phyloP scores from a whole-genome alignment of 2,888 invertebrate genomes.

The Adelphocoris suturalis region DNA sequence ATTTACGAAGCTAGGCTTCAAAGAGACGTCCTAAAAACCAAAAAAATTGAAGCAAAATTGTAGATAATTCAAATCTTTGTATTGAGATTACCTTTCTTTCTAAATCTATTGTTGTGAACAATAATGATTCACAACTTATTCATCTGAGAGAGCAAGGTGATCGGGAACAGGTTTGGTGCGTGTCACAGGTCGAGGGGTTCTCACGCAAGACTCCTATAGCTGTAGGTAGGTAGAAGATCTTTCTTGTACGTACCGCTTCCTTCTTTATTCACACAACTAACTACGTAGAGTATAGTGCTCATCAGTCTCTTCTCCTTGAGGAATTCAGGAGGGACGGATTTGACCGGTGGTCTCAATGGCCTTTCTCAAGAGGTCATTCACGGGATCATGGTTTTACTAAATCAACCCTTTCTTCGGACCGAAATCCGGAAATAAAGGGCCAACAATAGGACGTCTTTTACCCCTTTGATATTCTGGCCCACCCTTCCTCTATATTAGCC shows the following conservation, averaged over 20 bases:
- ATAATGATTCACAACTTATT: no score
- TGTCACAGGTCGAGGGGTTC: slow-evolving; percentile 63
- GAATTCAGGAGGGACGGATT: not conserved
- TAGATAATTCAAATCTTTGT: no score
- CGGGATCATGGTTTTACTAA: slow-evolving; percentile 61
- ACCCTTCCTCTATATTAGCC: not conserved
- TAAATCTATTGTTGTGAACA: no score
- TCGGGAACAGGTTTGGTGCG: slow-evolving; percentile 40
- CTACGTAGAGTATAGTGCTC: not conserved
- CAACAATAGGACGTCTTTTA: not conserved
- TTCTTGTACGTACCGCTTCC: not conserved
- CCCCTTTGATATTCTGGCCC: not conserved
- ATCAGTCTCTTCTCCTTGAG: not conserved
- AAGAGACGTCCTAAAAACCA: no score
- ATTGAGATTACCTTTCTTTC: no score
- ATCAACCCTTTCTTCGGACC: slow-evolving; percentile 47
- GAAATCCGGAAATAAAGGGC: not conserved
- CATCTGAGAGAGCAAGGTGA: not conserved
- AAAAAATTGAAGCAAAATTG: no score
- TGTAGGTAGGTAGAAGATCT: no score
- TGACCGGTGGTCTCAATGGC: slow-evolving; percentile 53
- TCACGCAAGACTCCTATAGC: slow-evolving; percentile 37
- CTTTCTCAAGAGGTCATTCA: slow-evolving; percentile 66
- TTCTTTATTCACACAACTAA: not conserved
- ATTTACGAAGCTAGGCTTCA: no score